phyloP scores from a whole-genome alignment of 1,140 invertebrate genomes.

The Brachionus manjavacas region DNA sequence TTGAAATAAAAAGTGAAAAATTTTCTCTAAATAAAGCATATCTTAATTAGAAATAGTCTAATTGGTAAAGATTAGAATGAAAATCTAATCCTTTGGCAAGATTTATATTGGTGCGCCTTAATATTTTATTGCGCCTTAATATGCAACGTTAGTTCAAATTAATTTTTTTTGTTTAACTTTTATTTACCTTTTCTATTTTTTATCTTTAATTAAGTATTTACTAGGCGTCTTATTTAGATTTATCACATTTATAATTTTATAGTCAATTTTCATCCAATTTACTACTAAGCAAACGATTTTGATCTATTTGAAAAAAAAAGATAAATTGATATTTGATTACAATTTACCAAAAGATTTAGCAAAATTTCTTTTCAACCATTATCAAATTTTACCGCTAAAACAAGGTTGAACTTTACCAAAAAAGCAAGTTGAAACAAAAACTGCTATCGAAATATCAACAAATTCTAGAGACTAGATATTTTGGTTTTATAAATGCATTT shows the following conservation, averaged over 20 bases:
- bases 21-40: neutral
- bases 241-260: neutral
- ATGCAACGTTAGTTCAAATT: neutral
- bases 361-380: constrained; percentile 3
- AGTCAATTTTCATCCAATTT: neutral
- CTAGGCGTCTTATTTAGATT: neutral
- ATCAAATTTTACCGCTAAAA: neutral
- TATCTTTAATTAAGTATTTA: neutral
- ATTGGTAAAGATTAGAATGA: neutral
- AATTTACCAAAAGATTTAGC: constrained; percentile 4
- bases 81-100: neutral
- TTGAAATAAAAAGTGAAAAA: neutral
- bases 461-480: neutral
- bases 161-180: neutral
- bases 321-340: constrained; percentile 13
- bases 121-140: neutral
- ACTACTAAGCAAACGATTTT: neutral
- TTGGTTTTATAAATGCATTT: neutral
- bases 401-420: neutral
- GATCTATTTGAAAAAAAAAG: neutral
- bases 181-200: neutral
- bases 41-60: neutral
- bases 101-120: neutral
- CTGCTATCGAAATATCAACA: neutral
- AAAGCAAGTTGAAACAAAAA: neutral